These are phyloP conservation scores for Anodontia alba DNA, from an alignment of 2,888 invertebrate species.

Conservation along the genomic window DNA sequence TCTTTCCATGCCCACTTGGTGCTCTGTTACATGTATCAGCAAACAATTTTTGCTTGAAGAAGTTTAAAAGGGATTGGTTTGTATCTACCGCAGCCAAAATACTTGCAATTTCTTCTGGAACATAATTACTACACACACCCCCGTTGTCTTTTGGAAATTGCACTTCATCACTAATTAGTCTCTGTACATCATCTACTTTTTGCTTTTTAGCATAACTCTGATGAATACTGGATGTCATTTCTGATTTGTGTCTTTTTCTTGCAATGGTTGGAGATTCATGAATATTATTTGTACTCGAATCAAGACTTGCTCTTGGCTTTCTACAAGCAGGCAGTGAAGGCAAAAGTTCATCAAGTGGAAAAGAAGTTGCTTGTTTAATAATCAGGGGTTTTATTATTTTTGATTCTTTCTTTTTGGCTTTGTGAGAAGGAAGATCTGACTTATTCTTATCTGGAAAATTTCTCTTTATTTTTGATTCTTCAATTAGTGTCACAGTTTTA, in stretches of 20 bases:
- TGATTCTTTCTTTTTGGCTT: background rate
- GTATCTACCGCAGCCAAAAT: background rate
- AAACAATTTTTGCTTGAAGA: background rate
- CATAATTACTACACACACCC: background rate
- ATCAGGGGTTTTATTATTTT: slow-evolving; percentile 30
- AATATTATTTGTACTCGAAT: background rate
- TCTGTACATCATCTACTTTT: background rate
- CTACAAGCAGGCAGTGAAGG: slow-evolving; percentile 19
- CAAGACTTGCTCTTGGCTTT: slow-evolving; percentile 14
- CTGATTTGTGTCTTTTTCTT: slow-evolving; percentile 12
- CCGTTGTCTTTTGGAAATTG: background rate
- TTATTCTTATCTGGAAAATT: background rate
- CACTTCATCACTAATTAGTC: background rate
- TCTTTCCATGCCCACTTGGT: background rate
- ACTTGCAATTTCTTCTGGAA: background rate
- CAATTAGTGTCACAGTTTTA: background rate
- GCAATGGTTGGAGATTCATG: background rate
- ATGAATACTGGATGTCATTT: background rate
- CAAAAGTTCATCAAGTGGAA: slow-evolving; percentile 55
- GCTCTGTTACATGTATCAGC: background rate
- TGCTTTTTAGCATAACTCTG: background rate
- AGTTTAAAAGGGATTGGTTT: background rate
- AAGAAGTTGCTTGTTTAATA: slow-evolving; percentile 43
- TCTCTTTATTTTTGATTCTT: background rate
- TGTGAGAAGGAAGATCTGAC: background rate